Percentiles rank a stretch among this genome's conserved stretches.
Conservation (phyloP, 2,888 invertebrate genomes). For the Branchellion lobata region DNA sequence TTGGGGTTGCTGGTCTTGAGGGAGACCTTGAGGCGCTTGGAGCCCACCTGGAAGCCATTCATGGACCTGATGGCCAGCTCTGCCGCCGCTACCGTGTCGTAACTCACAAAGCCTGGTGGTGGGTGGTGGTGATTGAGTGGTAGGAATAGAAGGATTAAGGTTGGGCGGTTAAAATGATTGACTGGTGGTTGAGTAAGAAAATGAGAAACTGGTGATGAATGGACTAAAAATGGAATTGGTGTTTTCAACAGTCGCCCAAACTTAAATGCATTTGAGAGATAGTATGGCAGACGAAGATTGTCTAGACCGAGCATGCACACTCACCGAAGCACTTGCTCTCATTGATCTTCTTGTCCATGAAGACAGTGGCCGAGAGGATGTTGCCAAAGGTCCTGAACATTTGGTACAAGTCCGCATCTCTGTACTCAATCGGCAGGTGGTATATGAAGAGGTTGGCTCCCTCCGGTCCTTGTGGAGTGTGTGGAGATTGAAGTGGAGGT, state of each 20-base stretch:
- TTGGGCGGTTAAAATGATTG: too few species aligned
- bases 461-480: constrained; percentile 38
- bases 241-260: not conserved
- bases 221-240: too few species aligned
- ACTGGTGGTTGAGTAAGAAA: too few species aligned
- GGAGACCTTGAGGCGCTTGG: constrained; percentile 43
- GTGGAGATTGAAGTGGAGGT: not conserved
- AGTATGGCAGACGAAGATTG: too few species aligned
- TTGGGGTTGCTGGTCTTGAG: constrained; percentile 45
- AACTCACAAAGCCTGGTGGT: constrained; percentile 43
- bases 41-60: constrained; percentile 46
- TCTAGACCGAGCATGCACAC: not conserved
- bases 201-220: too few species aligned
- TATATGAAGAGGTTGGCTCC: constrained; percentile 47
- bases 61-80: constrained; percentile 44
- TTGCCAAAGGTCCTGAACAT: constrained; percentile 44
- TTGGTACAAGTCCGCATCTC: constrained; percentile 42
- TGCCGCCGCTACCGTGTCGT: constrained; percentile 35
- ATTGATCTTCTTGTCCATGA: constrained; percentile 47
- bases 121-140: not conserved
- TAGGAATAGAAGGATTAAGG: too few species aligned
- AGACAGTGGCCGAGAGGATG: constrained; percentile 45
- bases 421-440: constrained; percentile 43
- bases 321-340: constrained; percentile 47
- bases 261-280: not conserved